A percentile compares a stretch with the other conserved stretches of the same genome.
These are phyloP conservation scores for Struthidea cinerea DNA, from an alignment of 2,113 vertebrate genomes.

Conservation along the genomic window DNA sequence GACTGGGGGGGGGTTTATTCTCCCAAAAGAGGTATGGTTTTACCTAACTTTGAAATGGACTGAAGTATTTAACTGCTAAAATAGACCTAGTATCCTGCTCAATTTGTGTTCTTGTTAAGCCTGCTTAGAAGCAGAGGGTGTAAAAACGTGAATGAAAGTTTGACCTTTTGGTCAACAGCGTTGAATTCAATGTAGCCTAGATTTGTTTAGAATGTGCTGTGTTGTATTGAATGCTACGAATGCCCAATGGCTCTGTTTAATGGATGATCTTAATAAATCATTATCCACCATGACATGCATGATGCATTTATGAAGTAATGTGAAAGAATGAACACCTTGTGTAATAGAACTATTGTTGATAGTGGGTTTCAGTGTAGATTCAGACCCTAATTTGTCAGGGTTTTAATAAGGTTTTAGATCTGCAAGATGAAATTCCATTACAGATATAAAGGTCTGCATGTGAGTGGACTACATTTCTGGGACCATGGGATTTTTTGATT, in stretches of 20 bases:
- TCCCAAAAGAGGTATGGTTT: not conserved
- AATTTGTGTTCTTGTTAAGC: not conserved
- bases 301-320: not conserved
- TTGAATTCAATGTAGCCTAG: not conserved
- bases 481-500: not conserved
- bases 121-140: not conserved
- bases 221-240: not conserved
- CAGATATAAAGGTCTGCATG: not conserved
- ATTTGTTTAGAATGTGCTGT: not conserved
- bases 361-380: not conserved
- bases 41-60: not conserved
- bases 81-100: not conserved
- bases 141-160: not conserved
- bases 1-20: not conserved
- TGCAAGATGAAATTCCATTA: not conserved
- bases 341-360: not conserved
- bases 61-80: not conserved
- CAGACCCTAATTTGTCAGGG: not conserved
- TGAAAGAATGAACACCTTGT: not conserved
- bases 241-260: not conserved
- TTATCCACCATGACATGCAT: not conserved
- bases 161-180: not conserved
- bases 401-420: not conserved
- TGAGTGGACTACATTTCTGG: not conserved
- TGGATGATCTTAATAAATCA: not conserved